These are phyloP conservation scores for Darevskia nairensis DNA, from an alignment of 2,797 vertebrate species.

Conservation along the genomic window DNA sequence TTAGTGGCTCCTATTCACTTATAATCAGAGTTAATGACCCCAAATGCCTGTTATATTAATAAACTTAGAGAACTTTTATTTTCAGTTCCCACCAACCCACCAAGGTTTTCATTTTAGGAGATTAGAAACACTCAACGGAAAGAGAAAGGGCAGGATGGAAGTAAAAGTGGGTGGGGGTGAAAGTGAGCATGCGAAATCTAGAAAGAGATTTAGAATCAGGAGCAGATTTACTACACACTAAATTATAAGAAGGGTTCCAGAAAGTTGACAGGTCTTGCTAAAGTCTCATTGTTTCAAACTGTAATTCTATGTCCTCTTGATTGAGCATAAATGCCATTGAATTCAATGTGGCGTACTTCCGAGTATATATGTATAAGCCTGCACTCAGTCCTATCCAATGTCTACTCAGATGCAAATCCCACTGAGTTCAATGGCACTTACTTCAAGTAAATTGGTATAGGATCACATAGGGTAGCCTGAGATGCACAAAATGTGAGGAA, in stretches of 20 bases:
- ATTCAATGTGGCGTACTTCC: neutral
- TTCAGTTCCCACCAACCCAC: neutral
- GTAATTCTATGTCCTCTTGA: neutral
- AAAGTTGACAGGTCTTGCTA: neutral
- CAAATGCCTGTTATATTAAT: conserved; percentile 5
- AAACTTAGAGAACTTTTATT: neutral
- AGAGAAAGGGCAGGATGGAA: too few species aligned
- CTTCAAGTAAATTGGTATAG: neutral
- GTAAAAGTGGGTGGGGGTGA: neutral
- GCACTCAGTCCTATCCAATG: neutral
- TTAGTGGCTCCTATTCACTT: conserved; percentile 56
- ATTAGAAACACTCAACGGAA: neutral
- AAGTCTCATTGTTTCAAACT: neutral
- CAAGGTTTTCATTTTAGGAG: neutral
- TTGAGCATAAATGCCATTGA: neutral
- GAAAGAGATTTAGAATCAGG: neutral
- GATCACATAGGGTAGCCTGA: neutral
- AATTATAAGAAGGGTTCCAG: neutral
- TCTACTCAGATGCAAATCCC: neutral
- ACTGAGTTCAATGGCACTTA: neutral
- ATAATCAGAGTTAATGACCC: conserved; percentile 59
- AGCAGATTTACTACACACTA: neutral
- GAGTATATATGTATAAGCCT: neutral
- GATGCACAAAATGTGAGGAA: neutral
- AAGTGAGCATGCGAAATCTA: neutral